These are phyloP conservation scores for Chelonus insularis DNA, from an alignment of 1,140 invertebrate genomes.

Conservation along the genomic window DNA sequence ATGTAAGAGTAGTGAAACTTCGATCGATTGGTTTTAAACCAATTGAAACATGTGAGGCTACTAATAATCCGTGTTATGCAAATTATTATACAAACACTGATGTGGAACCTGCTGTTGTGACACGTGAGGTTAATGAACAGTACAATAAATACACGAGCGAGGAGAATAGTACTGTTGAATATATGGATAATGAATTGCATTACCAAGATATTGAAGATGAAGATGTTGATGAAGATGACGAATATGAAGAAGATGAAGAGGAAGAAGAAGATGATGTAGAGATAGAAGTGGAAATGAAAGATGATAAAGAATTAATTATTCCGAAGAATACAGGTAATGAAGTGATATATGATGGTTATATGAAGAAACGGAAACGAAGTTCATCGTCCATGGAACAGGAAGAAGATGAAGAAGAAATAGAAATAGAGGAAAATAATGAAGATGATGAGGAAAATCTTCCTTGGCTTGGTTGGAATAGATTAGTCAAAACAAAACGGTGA, in stretches of 20 bases:
- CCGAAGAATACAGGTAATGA: no score
- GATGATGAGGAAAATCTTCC: slow-evolving; percentile 41
- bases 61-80: background rate
- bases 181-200: slow-evolving; percentile 52
- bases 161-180: slow-evolving; percentile 48
- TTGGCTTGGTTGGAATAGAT: slow-evolving; percentile 54
- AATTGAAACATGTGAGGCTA: slow-evolving; percentile 30
- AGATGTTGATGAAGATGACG: slow-evolving; percentile 13
- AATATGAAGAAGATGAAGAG: no score
- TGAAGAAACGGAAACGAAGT: background rate
- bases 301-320: background rate
- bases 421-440: background rate
- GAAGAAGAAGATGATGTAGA: no score
- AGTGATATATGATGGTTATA: background rate
- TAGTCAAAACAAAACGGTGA: slow-evolving; percentile 25
- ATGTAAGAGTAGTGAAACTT: slow-evolving; percentile 45
- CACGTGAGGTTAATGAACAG: slow-evolving; percentile 46
- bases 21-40: slow-evolving; percentile 55
- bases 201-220: slow-evolving; percentile 56
- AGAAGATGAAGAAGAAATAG: background rate
- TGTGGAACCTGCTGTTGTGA: slow-evolving; percentile 17
- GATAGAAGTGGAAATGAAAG: no score
- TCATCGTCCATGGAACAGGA: no score
- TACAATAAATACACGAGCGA: slow-evolving; percentile 54
- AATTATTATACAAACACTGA: slow-evolving; percentile 20